Base-by-base conservation (phyloP, 2,113 vertebrate genomes). In the Passer domesticus region DNA sequence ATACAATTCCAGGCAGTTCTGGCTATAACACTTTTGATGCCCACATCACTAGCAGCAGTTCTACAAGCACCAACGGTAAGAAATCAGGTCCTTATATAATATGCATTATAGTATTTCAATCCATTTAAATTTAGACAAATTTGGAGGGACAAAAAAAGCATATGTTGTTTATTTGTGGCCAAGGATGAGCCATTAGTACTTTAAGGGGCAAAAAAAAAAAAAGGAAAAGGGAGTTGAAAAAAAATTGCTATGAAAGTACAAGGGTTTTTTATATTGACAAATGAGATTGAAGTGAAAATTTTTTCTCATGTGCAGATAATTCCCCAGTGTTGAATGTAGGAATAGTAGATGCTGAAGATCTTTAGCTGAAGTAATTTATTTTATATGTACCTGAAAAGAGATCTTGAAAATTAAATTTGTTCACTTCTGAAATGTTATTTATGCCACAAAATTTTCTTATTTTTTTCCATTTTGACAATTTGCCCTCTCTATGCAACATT, bases 331-430 rank as follows among this genome's bases (percentile, higher is more conserved):
- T 56, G 47, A 22, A 15, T 52, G 35, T 15, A 79, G 79, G 72
- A 73, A 41, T 9, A 91, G 68, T 84, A 64, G 18, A 70, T 70
- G 8, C 7, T 46, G 39, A 89, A 81, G 18, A 37, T 58, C 59
- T 41, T 89, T 72, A 64, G 25, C 23, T 85, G 39, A 78, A 89
- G 17, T 63, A 43, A 53, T 83, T 78, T 82, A 75, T 96, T 95
- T 91, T 68, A 18, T 53, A 93, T 87, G 13, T 64, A 62, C 50
- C 50, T 89, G 68, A 85, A 96, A 96, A 96, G 23, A 73, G 46
- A 35, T 37, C 31, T 67, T 91, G 58, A 92, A 95, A 93, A 86
- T 72, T 56, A 82, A 96, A 93, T 31, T 79, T 81, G 69, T 82
- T 56, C 90, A n/a, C 11, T 59, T 94, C n/a, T n/a, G 16, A 67